Conservation (phyloP, 2,797 vertebrate genomes). For the Pseudomugil tenellus region DNA sequence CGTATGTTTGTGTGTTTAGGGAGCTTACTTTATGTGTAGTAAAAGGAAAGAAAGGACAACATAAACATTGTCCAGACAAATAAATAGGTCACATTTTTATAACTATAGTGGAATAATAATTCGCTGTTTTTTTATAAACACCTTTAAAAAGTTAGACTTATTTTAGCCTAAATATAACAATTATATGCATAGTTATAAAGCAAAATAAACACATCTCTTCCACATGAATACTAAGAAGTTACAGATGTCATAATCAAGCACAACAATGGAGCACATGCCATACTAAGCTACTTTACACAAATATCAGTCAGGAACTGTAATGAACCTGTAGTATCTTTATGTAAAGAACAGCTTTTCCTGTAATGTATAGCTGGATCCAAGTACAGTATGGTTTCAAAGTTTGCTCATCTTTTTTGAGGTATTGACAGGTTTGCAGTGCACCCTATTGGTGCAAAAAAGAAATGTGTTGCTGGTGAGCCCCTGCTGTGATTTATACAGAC, state of each 20-base stretch:
- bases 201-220: conserved; percentile 57
- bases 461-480: too few relatives aligned
- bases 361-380: conserved; percentile 65
- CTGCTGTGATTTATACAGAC: too few relatives aligned
- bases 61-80: neutral
- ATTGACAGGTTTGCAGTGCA: too few relatives aligned
- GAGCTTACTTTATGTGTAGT: neutral
- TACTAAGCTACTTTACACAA: neutral
- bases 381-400: conserved; percentile 64
- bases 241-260: conserved; percentile 72
- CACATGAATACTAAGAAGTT: conserved; percentile 60
- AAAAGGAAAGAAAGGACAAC: neutral
- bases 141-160: neutral
- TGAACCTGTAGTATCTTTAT: conserved; percentile 52
- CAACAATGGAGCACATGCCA: conserved; percentile 60
- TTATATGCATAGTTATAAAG: neutral
- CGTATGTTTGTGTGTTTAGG: neutral
- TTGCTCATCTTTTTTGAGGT: too few relatives aligned
- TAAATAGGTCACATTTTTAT: neutral
- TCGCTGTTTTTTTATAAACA: too few relatives aligned
- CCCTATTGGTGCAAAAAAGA: too few relatives aligned
- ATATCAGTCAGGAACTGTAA: conserved; percentile 41
- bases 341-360: conserved; percentile 52
- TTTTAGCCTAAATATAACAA: conserved; percentile 13
- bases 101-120: too few relatives aligned